Conservation (phyloP, 2,888 invertebrate genomes). For the Serripes groenlandicus region DNA sequence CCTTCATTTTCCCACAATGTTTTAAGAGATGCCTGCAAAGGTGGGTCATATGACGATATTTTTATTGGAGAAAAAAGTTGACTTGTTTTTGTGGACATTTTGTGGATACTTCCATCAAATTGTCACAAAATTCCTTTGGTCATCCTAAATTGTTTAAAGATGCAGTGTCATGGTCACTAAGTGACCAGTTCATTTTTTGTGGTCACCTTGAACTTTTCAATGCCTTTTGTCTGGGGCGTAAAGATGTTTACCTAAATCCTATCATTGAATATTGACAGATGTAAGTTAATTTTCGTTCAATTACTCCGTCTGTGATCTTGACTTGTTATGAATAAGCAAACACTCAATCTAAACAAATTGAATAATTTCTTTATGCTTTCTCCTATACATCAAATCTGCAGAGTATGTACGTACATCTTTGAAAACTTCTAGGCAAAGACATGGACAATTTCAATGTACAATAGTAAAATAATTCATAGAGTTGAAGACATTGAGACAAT, state of each 20-base stretch:
- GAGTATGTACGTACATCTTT: no score
- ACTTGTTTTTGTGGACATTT: background rate
- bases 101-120: constrained; percentile 2
- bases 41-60: background rate
- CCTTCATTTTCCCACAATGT: constrained; percentile 13
- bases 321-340: no score
- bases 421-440: no score
- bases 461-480: no score
- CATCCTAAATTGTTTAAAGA: constrained; percentile 4
- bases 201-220: constrained; percentile 2
- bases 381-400: no score
- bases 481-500: no score
- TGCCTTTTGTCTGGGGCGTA: background rate
- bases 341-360: no score
- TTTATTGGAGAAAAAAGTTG: background rate
- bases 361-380: no score
- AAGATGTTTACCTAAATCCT: constrained; percentile 4
- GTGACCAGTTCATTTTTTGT: constrained; percentile 1
- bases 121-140: background rate
- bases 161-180: background rate
- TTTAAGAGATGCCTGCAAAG: background rate
- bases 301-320: no score
- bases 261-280: background rate
- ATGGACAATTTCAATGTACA: no score
- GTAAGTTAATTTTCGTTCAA: no score